Evolutionary conservation across 2,888 invertebrate genomes (phyloP).

Genomic region (Diplazon laetatorius): DNA sequence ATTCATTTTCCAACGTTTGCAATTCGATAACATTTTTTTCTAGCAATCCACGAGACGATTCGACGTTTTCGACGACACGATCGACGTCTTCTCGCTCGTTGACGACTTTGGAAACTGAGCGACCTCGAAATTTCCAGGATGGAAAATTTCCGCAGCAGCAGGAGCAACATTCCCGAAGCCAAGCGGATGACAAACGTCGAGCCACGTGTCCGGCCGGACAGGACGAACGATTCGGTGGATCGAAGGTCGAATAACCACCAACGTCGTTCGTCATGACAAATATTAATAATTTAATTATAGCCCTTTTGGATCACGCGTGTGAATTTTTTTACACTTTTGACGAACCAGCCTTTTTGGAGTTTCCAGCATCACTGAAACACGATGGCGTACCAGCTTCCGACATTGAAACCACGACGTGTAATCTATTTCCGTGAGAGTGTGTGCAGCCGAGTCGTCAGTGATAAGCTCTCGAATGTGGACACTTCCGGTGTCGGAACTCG

Average conservation of each 20-base stretch:
- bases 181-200: constrained; percentile 66
- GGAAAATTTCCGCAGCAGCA: background rate
- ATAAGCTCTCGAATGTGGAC: constrained; percentile 8
- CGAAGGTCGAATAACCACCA: constrained; percentile 70
- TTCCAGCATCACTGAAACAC: constrained; percentile 41
- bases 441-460: background rate
- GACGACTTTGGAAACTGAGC: constrained; percentile 24
- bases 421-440: too few relatives aligned
- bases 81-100: constrained; percentile 30
- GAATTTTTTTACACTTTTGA: too few relatives aligned
- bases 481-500: constrained; percentile 24
- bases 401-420: background rate
- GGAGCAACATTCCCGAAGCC: constrained; percentile 69
- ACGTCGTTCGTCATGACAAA: constrained; percentile 61
- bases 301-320: too few relatives aligned
- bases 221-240: constrained; percentile 62
- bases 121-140: constrained; percentile 42
- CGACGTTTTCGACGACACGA: constrained; percentile 14
- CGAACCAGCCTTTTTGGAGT: constrained; percentile 9
- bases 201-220: constrained; percentile 61
- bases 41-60: constrained; percentile 31
- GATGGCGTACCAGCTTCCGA: constrained; percentile 33
- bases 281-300: too few relatives aligned
- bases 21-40: constrained; percentile 28
- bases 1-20: constrained; percentile 5